Conservation (phyloP, 2,888 invertebrate species). For the Xanthorhoe designata region DNA sequence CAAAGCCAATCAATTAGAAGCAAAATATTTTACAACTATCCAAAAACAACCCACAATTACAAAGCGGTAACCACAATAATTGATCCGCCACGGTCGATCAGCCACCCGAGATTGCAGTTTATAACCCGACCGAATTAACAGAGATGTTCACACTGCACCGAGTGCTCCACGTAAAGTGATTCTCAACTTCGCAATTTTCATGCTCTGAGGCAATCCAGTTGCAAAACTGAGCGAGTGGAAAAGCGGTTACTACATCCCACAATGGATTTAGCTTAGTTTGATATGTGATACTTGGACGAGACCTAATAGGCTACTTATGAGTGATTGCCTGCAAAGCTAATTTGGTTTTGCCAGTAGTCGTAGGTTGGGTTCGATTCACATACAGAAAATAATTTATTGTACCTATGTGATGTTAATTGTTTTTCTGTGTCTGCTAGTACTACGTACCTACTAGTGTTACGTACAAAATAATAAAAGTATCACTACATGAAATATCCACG, state of each 20-base stretch:
- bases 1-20: slow-evolving; percentile 3
- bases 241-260: slow-evolving; percentile 74
- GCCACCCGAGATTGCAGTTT: slow-evolving; percentile 50
- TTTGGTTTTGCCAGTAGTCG: background rate
- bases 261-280: slow-evolving; percentile 55
- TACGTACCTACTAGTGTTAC: too few species aligned
- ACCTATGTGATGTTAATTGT: too few species aligned
- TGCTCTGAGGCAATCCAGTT: slow-evolving; percentile 70
- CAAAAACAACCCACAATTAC: slow-evolving; percentile 49
- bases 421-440: too few species aligned
- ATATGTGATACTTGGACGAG: slow-evolving; percentile 34
- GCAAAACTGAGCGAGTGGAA: slow-evolving; percentile 72
- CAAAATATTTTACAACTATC: slow-evolving; percentile 37
- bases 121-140: slow-evolving; percentile 58
- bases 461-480: too few species aligned
- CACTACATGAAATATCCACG: too few species aligned
- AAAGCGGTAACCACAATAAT: slow-evolving; percentile 55
- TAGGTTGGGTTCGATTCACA: too few species aligned
- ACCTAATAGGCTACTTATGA: background rate
- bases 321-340: background rate
- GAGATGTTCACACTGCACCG: slow-evolving; percentile 28
- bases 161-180: slow-evolving; percentile 47
- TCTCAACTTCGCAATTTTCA: slow-evolving; percentile 61
- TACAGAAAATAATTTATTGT: too few species aligned
- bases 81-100: slow-evolving; percentile 56